phyloP scores from a whole-genome alignment of 92 coral and sea anemone species.

The Meandrina meandrites region DNA sequence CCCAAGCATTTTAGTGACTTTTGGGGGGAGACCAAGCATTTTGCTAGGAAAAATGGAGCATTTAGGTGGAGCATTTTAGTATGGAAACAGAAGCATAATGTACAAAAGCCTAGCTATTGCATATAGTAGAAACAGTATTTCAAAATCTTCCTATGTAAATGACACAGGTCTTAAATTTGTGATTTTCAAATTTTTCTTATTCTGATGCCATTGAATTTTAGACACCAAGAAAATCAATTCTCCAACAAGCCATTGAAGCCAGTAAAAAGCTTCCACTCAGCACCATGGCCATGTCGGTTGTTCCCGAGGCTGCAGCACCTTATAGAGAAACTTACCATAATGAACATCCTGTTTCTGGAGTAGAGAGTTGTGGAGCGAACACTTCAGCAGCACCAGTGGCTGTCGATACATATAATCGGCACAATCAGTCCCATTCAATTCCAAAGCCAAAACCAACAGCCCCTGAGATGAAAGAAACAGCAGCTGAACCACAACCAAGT shows the following conservation, averaged over 20 bases:
- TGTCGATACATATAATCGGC: constrained; percentile 54
- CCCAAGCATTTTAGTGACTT: too few species aligned
- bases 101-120: too few species aligned
- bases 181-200: not conserved
- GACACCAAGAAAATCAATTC: constrained; percentile 71
- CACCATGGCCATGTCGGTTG: constrained; percentile 65
- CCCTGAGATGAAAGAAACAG: constrained; percentile 46
- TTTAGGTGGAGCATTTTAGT: too few species aligned
- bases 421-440: constrained; percentile 42
- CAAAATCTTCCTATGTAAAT: too few species aligned
- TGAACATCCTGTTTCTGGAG: constrained; percentile 43
- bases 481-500: constrained; percentile 32
- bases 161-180: not conserved
- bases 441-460: constrained; percentile 49
- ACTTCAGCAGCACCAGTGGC: constrained; percentile 68
- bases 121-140: too few species aligned
- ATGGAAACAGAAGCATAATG: too few species aligned
- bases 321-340: constrained; percentile 48
- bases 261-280: constrained; percentile 69
- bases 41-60: too few species aligned
- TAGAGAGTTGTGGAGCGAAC: constrained; percentile 41
- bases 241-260: constrained; percentile 80
- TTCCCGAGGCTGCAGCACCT: constrained; percentile 24
- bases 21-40: too few species aligned
- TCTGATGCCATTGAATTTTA: not conserved